A percentile compares a stretch with the other conserved stretches of the same genome.
Evolutionary conservation across 1,140 invertebrate species (phyloP).

Genomic region (Micrasema longulum): DNA sequence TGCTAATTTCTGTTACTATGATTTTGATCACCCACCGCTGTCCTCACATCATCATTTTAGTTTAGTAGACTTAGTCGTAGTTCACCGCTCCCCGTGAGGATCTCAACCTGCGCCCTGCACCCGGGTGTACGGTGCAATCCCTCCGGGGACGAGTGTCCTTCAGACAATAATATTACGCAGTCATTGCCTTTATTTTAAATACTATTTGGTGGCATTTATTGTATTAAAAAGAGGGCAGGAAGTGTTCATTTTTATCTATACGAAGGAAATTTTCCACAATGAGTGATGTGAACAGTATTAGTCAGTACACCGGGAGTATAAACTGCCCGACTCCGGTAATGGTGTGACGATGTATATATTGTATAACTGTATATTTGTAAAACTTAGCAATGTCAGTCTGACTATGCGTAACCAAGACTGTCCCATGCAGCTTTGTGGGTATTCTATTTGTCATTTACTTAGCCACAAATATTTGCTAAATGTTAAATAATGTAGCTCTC

Average conservation of each 20-base stretch:
- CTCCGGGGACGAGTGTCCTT: neutral
- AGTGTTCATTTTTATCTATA: neutral
- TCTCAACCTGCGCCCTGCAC: neutral
- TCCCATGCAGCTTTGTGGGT: neutral
- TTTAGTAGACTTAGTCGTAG: conserved; percentile 56
- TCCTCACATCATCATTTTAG: conserved; percentile 69
- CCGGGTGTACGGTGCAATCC: neutral
- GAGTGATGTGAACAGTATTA: too few species aligned
- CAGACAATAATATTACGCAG: conserved; percentile 16
- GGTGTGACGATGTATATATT: neutral
- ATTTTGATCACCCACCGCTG: conserved; percentile 73
- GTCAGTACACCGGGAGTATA: neutral
- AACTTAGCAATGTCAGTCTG: neutral
- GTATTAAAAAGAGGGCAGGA: neutral
- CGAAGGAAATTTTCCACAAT: neutral
- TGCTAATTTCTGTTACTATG: conserved; percentile 72
- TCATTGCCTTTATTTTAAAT: neutral
- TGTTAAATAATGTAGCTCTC: conserved; percentile 3
- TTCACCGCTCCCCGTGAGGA: conserved; percentile 16
- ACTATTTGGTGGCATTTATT: neutral
- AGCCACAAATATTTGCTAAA: conserved; percentile 13
- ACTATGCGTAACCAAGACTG: conserved; percentile 22
- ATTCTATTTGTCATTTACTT: conserved; percentile 17
- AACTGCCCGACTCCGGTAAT: neutral
- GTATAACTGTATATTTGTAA: conserved; percentile 11